Evolutionary conservation across 2,797 vertebrate species (phyloP).

Genomic region (Hippoglossus hippoglossus): DNA sequence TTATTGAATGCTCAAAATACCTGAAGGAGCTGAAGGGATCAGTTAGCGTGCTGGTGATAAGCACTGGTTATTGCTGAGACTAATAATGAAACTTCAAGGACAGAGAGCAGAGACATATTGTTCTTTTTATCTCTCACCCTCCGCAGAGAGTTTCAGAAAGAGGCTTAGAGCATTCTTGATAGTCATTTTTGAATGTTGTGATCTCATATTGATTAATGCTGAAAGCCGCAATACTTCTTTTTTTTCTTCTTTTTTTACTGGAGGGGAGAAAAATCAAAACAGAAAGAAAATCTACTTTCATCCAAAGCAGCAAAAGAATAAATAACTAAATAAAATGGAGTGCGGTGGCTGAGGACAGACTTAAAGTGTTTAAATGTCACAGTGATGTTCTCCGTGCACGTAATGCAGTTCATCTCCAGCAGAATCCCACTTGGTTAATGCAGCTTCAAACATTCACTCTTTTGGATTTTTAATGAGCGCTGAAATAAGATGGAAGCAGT

Average conservation of each 20-base stretch:
- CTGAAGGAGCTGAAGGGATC: conserved; percentile 44
- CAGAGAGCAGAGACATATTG: conserved; percentile 16
- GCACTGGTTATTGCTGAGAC: conserved; percentile 26
- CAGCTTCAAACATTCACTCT: conserved; percentile 48
- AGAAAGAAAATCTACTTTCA: conserved; percentile 14
- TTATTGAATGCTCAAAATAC: conserved; percentile 54
- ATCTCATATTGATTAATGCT: conserved; percentile 46
- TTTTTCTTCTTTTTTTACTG: background rate
- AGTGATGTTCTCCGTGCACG: conserved; percentile 31
- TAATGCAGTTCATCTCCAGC: conserved; percentile 41
- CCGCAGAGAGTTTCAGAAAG: conserved; percentile 24
- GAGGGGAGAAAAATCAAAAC: conserved; percentile 9
- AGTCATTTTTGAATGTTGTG: conserved; percentile 11
- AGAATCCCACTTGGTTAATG: conserved; percentile 55
- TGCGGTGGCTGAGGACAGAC: conserved; percentile 8
- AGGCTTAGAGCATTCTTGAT: conserved; percentile 2
- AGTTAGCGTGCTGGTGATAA: conserved; percentile 6
- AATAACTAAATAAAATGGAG: conserved; percentile 13
- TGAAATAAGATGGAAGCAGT: conserved; percentile 26
- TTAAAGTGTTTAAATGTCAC: conserved; percentile 49
- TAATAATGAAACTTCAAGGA: conserved; percentile 57
- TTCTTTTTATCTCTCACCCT: conserved; percentile 36
- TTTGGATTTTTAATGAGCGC: conserved; percentile 62
- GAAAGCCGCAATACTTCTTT: conserved; percentile 8
- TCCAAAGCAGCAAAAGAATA: conserved; percentile 1